Percentiles rank a stretch among this genome's conserved stretches.
Evolutionary conservation across 2,888 invertebrate genomes (phyloP).

Genomic region (Dendrolimus pini): DNA sequence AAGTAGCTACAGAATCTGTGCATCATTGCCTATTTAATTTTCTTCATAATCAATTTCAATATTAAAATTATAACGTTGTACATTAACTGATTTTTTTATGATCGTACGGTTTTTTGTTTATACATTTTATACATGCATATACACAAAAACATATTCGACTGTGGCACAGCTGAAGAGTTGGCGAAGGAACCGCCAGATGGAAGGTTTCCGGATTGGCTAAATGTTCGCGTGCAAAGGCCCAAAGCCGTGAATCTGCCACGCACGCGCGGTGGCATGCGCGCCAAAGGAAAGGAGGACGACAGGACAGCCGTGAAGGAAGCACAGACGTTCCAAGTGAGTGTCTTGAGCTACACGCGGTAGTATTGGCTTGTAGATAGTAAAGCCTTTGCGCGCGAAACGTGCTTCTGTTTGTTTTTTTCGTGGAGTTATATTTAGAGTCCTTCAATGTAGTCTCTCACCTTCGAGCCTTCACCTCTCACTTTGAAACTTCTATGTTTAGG

Average conservation of each 20-base stretch:
- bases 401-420: constrained; percentile 25
- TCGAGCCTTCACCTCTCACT: no score
- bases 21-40: no score
- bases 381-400: constrained; percentile 31
- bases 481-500: constrained; percentile 23
- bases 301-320: constrained; percentile 22
- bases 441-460: constrained; percentile 17
- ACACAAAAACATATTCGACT: no score
- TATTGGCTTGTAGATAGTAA: constrained; percentile 5
- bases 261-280: constrained; percentile 56
- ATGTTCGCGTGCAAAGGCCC: constrained; percentile 60
- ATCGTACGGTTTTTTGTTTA: no score
- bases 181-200: constrained; percentile 61
- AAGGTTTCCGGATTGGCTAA: constrained; percentile 64
- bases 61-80: no score
- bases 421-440: constrained; percentile 16
- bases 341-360: constrained; percentile 26
- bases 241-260: constrained; percentile 40
- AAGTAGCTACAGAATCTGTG: no score
- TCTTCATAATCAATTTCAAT: no score
- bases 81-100: no score
- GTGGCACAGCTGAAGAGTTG: constrained; percentile 58
- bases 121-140: no score
- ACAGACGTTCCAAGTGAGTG: constrained; percentile 61
- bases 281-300: constrained; percentile 34